Conservation (phyloP, 2,797 vertebrate genomes). For the Phrynocephalus forsythii region DNA sequence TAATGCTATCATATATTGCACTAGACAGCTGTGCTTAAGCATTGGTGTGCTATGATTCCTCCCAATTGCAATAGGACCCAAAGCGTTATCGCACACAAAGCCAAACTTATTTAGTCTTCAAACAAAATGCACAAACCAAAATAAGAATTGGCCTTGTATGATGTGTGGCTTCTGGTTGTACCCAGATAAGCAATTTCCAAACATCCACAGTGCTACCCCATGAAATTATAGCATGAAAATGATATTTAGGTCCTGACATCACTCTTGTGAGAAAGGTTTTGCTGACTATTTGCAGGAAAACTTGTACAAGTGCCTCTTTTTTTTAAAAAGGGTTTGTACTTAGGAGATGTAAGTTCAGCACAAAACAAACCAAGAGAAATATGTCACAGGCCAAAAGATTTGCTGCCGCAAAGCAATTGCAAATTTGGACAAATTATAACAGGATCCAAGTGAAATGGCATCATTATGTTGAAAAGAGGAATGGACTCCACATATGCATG, state of each 20-base stretch:
- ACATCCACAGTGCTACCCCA: neutral
- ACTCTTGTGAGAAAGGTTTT: neutral
- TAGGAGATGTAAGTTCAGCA: neutral
- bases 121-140: neutral
- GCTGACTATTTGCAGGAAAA: conserved; percentile 2
- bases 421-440: neutral
- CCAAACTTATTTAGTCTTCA: neutral
- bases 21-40: conserved; percentile 4
- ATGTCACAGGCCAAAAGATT: neutral
- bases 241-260: neutral
- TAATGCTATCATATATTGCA: conserved; percentile 6
- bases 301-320: neutral
- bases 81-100: neutral
- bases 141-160: neutral
- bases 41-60: neutral
- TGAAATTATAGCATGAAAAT: neutral
- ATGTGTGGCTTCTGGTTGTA: neutral
- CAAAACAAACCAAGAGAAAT: neutral
- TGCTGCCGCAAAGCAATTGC: neutral
- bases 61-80: neutral
- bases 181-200: neutral
- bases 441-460: neutral
- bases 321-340: neutral
- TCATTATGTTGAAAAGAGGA: neutral
- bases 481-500: too few relatives aligned